These are phyloP conservation scores for Aspidiotus destructor DNA, from an alignment of 2,888 invertebrate genomes.

Conservation along the genomic window DNA sequence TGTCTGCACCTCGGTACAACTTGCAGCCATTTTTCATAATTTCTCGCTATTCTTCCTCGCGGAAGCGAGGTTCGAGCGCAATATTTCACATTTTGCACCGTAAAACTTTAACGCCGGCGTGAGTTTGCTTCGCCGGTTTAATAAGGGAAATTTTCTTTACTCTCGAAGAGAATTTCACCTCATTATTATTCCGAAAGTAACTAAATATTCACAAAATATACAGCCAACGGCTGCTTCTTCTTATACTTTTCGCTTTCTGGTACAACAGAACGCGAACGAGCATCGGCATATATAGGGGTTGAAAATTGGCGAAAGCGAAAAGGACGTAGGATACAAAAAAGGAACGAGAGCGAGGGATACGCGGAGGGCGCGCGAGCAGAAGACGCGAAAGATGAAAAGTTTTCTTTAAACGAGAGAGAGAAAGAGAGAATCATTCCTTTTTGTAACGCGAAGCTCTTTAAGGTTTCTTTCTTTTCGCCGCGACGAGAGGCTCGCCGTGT, in stretches of 20 bases:
- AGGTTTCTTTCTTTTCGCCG: conserved; percentile 24
- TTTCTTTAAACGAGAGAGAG: conserved; percentile 23
- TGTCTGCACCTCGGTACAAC: neutral
- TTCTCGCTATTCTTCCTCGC: neutral
- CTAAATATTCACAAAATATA: conserved; percentile 32
- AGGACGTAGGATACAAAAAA: conserved; percentile 1
- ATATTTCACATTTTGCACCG: neutral
- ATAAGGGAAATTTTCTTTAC: conserved; percentile 31
- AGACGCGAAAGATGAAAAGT: conserved; percentile 20
- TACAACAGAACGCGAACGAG: conserved; percentile 12
- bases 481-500: neutral
- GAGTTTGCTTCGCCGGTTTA: conserved; percentile 15
- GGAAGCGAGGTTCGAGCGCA: neutral
- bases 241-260: conserved; percentile 23
- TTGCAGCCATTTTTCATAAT: neutral
- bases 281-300: conserved; percentile 4
- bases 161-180: conserved; percentile 20
- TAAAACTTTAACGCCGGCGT: neutral
- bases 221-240: conserved; percentile 29
- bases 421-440: conserved; percentile 17
- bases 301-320: conserved; percentile 10
- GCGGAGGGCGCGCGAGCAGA: conserved; percentile 9
- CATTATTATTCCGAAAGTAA: conserved; percentile 31
- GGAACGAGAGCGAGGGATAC: neutral
- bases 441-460: conserved; percentile 32